Conservation (phyloP, 2,888 invertebrate species). For the Zygogramma bicolorata region DNA sequence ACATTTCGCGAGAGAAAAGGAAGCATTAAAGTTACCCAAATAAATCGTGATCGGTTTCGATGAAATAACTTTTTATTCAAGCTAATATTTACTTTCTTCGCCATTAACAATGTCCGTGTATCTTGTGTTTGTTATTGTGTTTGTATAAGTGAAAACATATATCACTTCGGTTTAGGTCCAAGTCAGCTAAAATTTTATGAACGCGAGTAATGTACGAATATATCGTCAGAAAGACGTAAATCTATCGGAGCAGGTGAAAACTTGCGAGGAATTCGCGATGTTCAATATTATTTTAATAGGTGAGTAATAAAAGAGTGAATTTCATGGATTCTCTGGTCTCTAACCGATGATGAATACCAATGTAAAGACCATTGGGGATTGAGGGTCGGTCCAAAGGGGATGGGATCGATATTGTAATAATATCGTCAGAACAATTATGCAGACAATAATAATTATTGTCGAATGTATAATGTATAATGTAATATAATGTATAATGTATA, state of each 20-base stretch:
- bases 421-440: too few species aligned
- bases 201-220: slow-evolving; percentile 4
- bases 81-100: not conserved
- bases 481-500: too few species aligned
- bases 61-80: not conserved
- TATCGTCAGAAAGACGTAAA: not conserved
- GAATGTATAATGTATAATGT: too few species aligned
- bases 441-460: too few species aligned
- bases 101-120: not conserved
- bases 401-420: too few species aligned
- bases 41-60: not conserved
- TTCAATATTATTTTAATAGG: too few species aligned
- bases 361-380: too few species aligned
- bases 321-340: too few species aligned
- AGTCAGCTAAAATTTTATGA: slow-evolving; percentile 13
- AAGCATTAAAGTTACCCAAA: not conserved
- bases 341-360: too few species aligned
- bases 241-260: not conserved
- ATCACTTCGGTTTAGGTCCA: not conserved
- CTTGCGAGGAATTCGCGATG: not conserved
- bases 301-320: not conserved
- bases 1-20: not conserved
- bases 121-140: slow-evolving; percentile 15
- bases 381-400: too few species aligned
- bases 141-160: not conserved